Evolutionary conservation across 2,888 invertebrate species (phyloP).

Genomic region (Gisinianus flammeolus): DNA sequence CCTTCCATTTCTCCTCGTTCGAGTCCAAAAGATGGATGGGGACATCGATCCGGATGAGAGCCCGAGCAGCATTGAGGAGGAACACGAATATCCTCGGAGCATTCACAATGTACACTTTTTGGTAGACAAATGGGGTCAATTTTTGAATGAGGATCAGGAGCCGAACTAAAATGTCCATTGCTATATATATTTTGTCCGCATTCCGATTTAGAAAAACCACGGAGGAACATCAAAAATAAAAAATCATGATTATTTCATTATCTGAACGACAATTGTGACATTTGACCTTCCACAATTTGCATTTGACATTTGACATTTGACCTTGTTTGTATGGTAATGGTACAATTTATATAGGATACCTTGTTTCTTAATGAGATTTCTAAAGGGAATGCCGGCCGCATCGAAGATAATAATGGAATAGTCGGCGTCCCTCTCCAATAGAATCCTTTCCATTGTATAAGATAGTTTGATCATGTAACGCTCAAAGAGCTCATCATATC

Average conservation of each 20-base stretch:
- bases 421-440: conserved; percentile 31
- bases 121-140: conserved; percentile 21
- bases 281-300: not conserved
- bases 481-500: conserved; percentile 30
- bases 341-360: not conserved
- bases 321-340: not conserved
- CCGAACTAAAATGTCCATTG: conserved; percentile 21
- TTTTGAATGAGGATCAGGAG: conserved; percentile 16
- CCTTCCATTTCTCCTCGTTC: conserved; percentile 24
- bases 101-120: conserved; percentile 35
- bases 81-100: conserved; percentile 25
- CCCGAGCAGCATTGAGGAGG: conserved; percentile 26
- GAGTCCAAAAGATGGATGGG: conserved; percentile 18
- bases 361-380: conserved; percentile 33
- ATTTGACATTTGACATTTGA: conserved; percentile 1
- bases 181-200: too few relatives aligned
- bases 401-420: conserved; percentile 29
- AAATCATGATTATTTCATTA: not conserved
- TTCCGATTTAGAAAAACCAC: not conserved
- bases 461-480: conserved; percentile 26
- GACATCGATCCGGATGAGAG: conserved; percentile 13
- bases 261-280: not conserved
- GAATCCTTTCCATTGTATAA: not conserved
- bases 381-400: conserved; percentile 25
- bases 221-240: not conserved